A percentile compares a stretch with the other conserved stretches of the same genome.
phyloP scores from a whole-genome alignment of 2,113 vertebrate species.

The human region GRCh38 chr14:53174501-53175000 shows the following conservation, averaged over 20 bases:
- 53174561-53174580: neutral
- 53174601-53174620: conserved; percentile 15
- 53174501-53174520: neutral
- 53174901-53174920: neutral
- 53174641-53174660: neutral
- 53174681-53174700: neutral
- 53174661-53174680: neutral
- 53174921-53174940: neutral
- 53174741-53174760: neutral
- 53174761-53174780: neutral
- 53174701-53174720: neutral
- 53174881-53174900: neutral
- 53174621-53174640: neutral
- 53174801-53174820: neutral
- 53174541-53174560: neutral
- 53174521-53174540: too few relatives aligned
- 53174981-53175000: neutral
- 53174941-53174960: neutral
- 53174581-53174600: neutral
- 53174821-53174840: neutral
- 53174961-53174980: neutral
- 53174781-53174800: neutral
- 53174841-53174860: neutral
- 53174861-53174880: neutral
- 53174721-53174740: neutral